These are phyloP conservation scores for Heliothis peltigera DNA, from an alignment of 2,888 invertebrate species.

Conservation along the genomic window DNA sequence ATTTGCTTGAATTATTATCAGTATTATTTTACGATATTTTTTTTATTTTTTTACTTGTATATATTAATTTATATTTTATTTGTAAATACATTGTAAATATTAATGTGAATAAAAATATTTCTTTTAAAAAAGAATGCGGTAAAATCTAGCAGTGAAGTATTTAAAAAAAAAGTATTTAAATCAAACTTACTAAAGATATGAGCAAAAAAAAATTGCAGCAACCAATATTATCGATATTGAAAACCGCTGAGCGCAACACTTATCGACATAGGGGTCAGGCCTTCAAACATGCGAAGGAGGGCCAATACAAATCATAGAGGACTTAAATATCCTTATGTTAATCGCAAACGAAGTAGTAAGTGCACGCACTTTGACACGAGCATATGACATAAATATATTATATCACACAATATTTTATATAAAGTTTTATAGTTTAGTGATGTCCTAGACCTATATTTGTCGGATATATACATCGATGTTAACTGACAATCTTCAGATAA, in stretches of 20 bases:
- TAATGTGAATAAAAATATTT: no score
- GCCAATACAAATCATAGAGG: slow-evolving; percentile 85
- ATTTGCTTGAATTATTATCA: no score
- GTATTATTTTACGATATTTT: no score
- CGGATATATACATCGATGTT: slow-evolving; percentile 64
- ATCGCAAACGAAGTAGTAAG: slow-evolving; percentile 76
- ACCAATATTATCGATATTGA: slow-evolving; percentile 5
- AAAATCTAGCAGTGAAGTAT: no score
- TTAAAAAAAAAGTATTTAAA: no score
- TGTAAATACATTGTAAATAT: no score
- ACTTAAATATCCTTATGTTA: slow-evolving; percentile 86
- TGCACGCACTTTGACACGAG: slow-evolving; percentile 75
- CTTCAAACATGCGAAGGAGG: slow-evolving; percentile 82
- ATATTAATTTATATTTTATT: no score
- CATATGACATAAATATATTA: slow-evolving; percentile 48
- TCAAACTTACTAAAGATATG: no score
- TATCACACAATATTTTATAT: slow-evolving; percentile 37
- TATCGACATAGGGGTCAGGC: slow-evolving; percentile 85
- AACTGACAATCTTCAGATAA: slow-evolving; percentile 55
- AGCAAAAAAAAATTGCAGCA: no score
- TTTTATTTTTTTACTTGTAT: no score
- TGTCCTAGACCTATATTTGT: slow-evolving; percentile 72
- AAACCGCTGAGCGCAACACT: slow-evolving; percentile 66
- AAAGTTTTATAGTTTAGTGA: slow-evolving; percentile 59
- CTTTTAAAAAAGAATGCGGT: no score